Conservation (phyloP, 2,797 vertebrate genomes). For the Clarias laeviceps region DNA sequence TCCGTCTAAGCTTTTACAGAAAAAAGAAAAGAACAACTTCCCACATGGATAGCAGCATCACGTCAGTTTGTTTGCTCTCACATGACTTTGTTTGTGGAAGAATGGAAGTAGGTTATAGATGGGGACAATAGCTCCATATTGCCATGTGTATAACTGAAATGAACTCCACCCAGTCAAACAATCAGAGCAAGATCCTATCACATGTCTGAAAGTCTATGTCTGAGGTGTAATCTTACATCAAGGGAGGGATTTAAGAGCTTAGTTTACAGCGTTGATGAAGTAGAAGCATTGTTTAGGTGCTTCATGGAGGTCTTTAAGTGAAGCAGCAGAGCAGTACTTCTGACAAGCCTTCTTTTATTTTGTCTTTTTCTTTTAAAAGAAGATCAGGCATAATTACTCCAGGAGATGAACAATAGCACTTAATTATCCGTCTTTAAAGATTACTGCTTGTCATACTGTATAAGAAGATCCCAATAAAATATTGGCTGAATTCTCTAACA, state of each 20-base stretch:
- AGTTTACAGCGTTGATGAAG: constrained; percentile 33
- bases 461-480: not conserved
- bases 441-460: not conserved
- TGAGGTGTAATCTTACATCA: constrained; percentile 29
- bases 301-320: constrained; percentile 31
- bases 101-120: not conserved
- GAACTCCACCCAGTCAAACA: not conserved
- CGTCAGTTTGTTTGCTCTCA: not conserved
- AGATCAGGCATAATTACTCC: constrained; percentile 15
- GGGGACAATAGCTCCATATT: not conserved
- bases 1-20: not conserved
- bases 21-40: not conserved
- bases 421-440: constrained; percentile 38
- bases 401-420: constrained; percentile 26
- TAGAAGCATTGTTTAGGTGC: constrained; percentile 3
- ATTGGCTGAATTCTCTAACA: not conserved
- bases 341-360: constrained; percentile 12
- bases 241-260: constrained; percentile 40
- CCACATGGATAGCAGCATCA: not conserved
- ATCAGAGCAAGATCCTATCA: not conserved
- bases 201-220: not conserved
- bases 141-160: not conserved
- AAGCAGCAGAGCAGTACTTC: constrained; percentile 28
- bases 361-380: constrained; percentile 27
- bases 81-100: not conserved